Conservation (phyloP, 2,113 vertebrate species). For the Phyllostomus discolor region DNA sequence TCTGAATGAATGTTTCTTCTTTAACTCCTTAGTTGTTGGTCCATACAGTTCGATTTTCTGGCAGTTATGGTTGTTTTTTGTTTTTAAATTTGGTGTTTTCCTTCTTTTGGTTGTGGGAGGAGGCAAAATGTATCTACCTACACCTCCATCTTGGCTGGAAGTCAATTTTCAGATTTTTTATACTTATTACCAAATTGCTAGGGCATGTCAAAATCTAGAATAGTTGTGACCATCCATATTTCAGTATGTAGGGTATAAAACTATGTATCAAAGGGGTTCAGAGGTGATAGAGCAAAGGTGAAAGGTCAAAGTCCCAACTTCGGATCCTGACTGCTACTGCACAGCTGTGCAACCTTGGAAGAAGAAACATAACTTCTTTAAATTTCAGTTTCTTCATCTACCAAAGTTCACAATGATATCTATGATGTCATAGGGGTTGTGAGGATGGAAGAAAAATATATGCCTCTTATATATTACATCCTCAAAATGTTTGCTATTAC, state of each 20-base stretch:
- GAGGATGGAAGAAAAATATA: neutral
- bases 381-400: neutral
- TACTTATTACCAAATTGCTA: neutral
- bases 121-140: too few relatives aligned
- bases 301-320: neutral
- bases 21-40: too few relatives aligned
- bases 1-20: too few relatives aligned
- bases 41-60: too few relatives aligned
- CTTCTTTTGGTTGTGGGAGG: too few relatives aligned
- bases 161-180: neutral
- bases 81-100: too few relatives aligned
- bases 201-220: neutral
- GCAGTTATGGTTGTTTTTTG: too few relatives aligned
- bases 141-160: too few relatives aligned
- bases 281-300: too few relatives aligned
- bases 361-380: neutral
- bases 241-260: neutral
- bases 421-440: neutral
- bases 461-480: neutral
- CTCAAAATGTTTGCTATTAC: neutral
- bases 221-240: neutral
- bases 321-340: neutral
- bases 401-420: neutral
- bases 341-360: too few relatives aligned
- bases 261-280: neutral